Conservation (phyloP, 2,888 invertebrate species). For the Eledona agricola region DNA sequence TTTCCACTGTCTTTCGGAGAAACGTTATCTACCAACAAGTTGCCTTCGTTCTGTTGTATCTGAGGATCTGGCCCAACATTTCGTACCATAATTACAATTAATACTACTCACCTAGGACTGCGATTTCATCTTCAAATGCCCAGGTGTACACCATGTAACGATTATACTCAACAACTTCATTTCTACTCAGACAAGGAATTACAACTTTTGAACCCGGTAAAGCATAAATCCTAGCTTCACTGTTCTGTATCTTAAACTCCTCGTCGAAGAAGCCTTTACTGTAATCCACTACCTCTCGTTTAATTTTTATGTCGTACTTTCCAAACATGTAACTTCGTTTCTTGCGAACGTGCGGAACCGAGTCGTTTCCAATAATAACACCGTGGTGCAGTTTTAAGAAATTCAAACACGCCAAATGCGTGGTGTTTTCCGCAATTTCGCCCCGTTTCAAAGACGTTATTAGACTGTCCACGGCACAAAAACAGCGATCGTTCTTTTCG, state of each 20-base stretch:
- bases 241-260: constrained; percentile 42
- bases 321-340: constrained; percentile 49
- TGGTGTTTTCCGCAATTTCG: constrained; percentile 3
- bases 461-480: constrained; percentile 49
- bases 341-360: constrained; percentile 42
- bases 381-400: constrained; percentile 38
- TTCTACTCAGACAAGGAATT: constrained; percentile 43
- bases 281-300: constrained; percentile 38
- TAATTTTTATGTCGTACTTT: constrained; percentile 20
- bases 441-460: constrained; percentile 19
- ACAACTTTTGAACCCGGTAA: constrained; percentile 44
- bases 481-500: constrained; percentile 45
- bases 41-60: constrained; percentile 47
- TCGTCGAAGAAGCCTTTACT: constrained; percentile 46
- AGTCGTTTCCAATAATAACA: constrained; percentile 45
- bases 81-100: neutral
- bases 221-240: constrained; percentile 32
- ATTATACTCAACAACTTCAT: constrained; percentile 33
- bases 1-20: constrained; percentile 57
- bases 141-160: constrained; percentile 41
- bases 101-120: constrained; percentile 42
- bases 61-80: constrained; percentile 14
- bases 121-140: constrained; percentile 42
- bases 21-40: constrained; percentile 52
- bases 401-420: constrained; percentile 25